Evolutionary conservation across 2,113 vertebrate species (phyloP).

Genomic region (Tupaia tana): DNA sequence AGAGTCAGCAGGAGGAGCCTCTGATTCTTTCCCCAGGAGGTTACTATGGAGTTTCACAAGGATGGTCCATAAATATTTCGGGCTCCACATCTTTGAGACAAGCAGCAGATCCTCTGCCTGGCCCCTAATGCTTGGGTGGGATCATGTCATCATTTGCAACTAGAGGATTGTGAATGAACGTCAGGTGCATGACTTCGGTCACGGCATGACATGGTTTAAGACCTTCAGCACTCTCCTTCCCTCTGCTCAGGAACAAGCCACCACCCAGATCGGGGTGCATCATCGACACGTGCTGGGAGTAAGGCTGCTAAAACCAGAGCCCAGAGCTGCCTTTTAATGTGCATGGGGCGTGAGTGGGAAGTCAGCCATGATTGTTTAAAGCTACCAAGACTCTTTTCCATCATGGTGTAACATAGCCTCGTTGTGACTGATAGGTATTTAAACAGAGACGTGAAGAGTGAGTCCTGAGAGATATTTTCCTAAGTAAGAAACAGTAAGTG

Average conservation of each 20-base stretch:
- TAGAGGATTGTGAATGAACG: background rate
- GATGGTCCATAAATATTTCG: background rate
- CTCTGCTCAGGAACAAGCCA: background rate
- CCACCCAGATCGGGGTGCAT: too few species aligned
- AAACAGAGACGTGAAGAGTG: background rate
- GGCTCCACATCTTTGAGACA: background rate
- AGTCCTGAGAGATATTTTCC: background rate
- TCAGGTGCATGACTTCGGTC: too few species aligned
- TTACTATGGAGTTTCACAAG: background rate
- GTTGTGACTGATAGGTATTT: background rate
- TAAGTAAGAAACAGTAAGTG: background rate
- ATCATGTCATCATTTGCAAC: background rate
- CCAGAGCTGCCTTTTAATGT: background rate
- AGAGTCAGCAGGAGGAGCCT: background rate
- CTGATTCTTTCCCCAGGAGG: background rate
- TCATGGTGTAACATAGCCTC: background rate
- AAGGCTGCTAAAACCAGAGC: background rate
- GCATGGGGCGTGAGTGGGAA: background rate
- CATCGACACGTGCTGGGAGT: background rate
- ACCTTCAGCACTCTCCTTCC: background rate
- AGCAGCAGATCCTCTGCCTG: background rate
- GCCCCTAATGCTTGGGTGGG: fast-evolving
- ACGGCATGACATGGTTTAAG: background rate
- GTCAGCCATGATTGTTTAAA: background rate
- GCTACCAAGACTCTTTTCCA: background rate